Conservation (phyloP, 35 echinoderm and acorn worm species). For the Lytechinus variegatus region DNA sequence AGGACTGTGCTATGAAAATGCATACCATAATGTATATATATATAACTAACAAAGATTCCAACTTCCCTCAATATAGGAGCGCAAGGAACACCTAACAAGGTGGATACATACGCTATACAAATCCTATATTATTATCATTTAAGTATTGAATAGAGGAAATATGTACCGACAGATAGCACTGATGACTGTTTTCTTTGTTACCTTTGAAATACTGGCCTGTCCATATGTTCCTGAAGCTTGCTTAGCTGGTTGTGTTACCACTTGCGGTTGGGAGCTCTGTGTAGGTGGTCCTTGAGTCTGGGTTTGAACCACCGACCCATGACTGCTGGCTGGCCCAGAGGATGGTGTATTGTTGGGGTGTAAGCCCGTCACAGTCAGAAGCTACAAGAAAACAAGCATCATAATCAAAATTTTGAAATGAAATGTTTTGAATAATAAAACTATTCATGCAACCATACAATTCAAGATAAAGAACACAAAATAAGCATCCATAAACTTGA, state of each 20-base stretch:
- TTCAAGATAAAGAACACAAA: background rate
- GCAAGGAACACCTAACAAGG: too few species aligned
- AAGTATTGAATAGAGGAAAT: too few species aligned
- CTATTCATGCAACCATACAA: too few species aligned
- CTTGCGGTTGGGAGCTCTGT: constrained; percentile 33
- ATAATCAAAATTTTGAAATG: background rate
- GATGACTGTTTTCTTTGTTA: background rate
- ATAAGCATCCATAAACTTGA: background rate
- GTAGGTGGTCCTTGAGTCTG: constrained; percentile 1
- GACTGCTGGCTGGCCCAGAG: constrained; percentile 12
- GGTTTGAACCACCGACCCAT: background rate
- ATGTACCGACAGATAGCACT: too few species aligned
- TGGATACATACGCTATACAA: too few species aligned
- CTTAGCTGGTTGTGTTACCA: constrained; percentile 18
- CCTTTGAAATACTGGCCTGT: constrained; percentile 25
- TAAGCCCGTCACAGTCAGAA: constrained; percentile 45
- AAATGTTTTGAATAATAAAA: too few species aligned
- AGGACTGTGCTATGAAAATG: too few species aligned
- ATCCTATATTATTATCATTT: too few species aligned
- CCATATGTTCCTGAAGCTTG: background rate
- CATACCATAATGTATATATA: too few species aligned
- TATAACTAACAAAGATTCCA: background rate
- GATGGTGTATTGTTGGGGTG: constrained; percentile 8
- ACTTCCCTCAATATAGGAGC: background rate
- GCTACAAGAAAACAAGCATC: background rate